Conservation (phyloP, 64 coral and sea anemone genomes). For the Montipora cactus region DNA sequence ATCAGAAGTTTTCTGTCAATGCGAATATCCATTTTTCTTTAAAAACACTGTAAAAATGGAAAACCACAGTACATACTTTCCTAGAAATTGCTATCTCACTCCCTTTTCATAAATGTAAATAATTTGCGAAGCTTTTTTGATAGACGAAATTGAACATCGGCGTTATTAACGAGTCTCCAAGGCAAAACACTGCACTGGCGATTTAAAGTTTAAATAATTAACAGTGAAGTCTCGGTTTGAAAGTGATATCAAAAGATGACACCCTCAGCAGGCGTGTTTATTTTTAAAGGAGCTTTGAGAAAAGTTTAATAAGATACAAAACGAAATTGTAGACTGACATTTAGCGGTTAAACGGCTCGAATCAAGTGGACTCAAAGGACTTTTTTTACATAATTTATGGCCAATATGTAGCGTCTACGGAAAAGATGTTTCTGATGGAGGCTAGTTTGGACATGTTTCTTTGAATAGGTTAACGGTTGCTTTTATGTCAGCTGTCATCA, state of each 20-base stretch:
- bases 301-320: no score
- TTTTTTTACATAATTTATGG: conserved; percentile 12
- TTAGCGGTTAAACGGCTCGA: background rate
- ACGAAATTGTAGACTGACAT: no score
- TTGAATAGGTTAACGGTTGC: no score
- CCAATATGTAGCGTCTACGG: no score
- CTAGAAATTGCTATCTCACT: background rate
- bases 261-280: background rate
- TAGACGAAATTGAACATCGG: background rate
- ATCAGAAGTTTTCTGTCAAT: background rate
- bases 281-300: background rate
- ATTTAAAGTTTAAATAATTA: conserved; percentile 7
- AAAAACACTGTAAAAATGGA: background rate
- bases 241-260: background rate
- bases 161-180: background rate
- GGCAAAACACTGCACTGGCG: background rate
- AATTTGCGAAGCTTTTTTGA: background rate
- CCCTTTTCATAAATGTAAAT: background rate
- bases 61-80: background rate
- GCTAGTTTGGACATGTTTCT: no score
- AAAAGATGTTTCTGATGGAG: no score
- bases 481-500: no score
- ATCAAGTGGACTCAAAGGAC: background rate
- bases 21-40: background rate
- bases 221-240: background rate